phyloP scores from a whole-genome alignment of 2,888 invertebrate genomes.

The Amiota mariae region DNA sequence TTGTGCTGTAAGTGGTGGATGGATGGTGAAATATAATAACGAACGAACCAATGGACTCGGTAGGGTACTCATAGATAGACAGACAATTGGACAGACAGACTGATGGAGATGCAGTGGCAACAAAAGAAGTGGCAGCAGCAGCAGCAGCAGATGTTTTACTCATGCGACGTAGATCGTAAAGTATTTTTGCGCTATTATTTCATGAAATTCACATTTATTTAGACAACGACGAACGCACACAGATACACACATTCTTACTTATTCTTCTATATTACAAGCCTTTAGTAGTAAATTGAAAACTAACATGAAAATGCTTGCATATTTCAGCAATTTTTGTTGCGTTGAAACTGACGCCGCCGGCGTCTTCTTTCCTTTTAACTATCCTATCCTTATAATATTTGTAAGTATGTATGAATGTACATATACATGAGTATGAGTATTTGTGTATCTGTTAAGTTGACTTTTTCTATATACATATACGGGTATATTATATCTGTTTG shows the following conservation, averaged over 20 bases:
- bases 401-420: constrained; percentile 23
- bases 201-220: constrained; percentile 62
- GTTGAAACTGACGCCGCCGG: neutral
- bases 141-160: constrained; percentile 6
- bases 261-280: neutral
- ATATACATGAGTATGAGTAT: neutral
- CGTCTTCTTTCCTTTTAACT: neutral
- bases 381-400: too few species aligned
- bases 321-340: constrained; percentile 1
- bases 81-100: neutral
- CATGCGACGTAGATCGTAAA: constrained; percentile 50
- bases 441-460: too few species aligned
- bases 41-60: too few species aligned
- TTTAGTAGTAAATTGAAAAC: constrained; percentile 10
- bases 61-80: too few species aligned
- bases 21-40: neutral
- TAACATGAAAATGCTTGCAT: constrained; percentile 25
- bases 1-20: neutral
- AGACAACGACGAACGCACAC: constrained; percentile 26
- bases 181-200: constrained; percentile 62
- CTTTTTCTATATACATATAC: too few species aligned
- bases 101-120: neutral
- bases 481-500: neutral
- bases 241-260: neutral
- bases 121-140: neutral